Percentiles rank a stretch among this genome's conserved stretches.
phyloP scores from a whole-genome alignment of 2,888 invertebrate genomes.

The Rhagonycha lutea region DNA sequence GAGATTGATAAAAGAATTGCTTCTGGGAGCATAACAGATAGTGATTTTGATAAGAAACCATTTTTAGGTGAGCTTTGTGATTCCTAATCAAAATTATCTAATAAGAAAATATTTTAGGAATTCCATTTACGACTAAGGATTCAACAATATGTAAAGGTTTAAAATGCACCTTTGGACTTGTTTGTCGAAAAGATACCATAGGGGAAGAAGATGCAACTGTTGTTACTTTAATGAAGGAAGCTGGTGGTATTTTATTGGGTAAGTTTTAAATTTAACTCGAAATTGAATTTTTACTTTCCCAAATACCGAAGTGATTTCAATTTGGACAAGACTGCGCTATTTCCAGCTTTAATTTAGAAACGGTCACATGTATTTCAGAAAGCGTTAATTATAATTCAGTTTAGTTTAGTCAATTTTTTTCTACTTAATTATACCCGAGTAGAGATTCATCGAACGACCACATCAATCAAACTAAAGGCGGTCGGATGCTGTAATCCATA shows the following conservation, averaged over 20 bases:
- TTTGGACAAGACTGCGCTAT: too few relatives aligned
- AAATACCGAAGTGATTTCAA: too few relatives aligned
- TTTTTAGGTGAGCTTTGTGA: conserved; percentile 64
- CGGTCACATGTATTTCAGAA: too few relatives aligned
- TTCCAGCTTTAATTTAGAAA: too few relatives aligned
- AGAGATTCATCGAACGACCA: too few relatives aligned
- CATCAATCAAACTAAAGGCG: too few relatives aligned
- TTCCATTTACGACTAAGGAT: conserved; percentile 93
- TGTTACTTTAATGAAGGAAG: conserved; percentile 70
- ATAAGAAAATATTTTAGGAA: conserved; percentile 59
- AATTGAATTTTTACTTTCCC: not conserved
- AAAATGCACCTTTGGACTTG: conserved; percentile 70
- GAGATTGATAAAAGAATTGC: conserved; percentile 71
- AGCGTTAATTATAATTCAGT: too few relatives aligned
- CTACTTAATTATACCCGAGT: too few relatives aligned
- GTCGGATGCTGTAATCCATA: too few relatives aligned
- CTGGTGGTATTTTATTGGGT: conserved; percentile 86
- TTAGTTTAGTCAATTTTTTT: too few relatives aligned
- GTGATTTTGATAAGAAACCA: conserved; percentile 71
- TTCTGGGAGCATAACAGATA: conserved; percentile 61
- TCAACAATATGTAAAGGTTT: conserved; percentile 79
- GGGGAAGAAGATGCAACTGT: conserved; percentile 79
- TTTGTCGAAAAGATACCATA: conserved; percentile 63
- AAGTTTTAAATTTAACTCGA: conserved; percentile 39
- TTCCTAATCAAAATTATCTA: not conserved